These are phyloP conservation scores for Eilema griseolum DNA, from an alignment of 2,888 invertebrate species.

Conservation along the genomic window DNA sequence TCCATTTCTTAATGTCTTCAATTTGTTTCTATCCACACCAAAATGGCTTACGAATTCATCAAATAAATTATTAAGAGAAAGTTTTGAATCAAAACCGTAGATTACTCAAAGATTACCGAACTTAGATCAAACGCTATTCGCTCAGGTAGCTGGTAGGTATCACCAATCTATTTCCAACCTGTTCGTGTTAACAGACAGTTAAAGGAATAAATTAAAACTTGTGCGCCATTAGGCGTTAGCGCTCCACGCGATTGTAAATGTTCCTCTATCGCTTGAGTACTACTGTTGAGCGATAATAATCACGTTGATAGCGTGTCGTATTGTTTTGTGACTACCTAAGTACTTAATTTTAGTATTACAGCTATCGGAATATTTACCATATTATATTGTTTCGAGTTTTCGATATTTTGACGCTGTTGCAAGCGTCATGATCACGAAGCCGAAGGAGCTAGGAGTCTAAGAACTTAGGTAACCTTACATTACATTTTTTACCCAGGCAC, in stretches of 20 bases:
- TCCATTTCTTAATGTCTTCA: no score
- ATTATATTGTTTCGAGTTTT: no score
- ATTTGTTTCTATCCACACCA: neutral
- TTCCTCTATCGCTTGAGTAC: slow-evolving; percentile 18
- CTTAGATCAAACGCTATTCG: slow-evolving; percentile 41
- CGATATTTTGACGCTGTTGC: no score
- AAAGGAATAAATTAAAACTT: slow-evolving; percentile 60
- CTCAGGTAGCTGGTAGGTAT: slow-evolving; percentile 2
- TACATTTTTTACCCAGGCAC: no score
- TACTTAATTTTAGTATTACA: neutral
- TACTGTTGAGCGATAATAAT: slow-evolving; percentile 19
- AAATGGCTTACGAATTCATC: neutral
- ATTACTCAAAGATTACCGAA: slow-evolving; percentile 35
- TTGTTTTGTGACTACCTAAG: neutral
- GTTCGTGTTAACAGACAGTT: slow-evolving; percentile 53
- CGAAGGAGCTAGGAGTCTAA: no score
- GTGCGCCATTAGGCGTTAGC: slow-evolving; percentile 45
- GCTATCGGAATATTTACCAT: no score
- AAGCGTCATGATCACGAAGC: no score
- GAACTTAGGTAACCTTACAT: no score
- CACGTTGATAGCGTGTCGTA: neutral
- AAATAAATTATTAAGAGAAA: slow-evolving; percentile 2
- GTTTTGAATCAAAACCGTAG: slow-evolving; percentile 18
- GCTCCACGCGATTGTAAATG: slow-evolving; percentile 27
- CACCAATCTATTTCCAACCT: slow-evolving; percentile 10